Evolutionary conservation across 2,888 invertebrate species (phyloP).

Genomic region (Achlya flavicornis): DNA sequence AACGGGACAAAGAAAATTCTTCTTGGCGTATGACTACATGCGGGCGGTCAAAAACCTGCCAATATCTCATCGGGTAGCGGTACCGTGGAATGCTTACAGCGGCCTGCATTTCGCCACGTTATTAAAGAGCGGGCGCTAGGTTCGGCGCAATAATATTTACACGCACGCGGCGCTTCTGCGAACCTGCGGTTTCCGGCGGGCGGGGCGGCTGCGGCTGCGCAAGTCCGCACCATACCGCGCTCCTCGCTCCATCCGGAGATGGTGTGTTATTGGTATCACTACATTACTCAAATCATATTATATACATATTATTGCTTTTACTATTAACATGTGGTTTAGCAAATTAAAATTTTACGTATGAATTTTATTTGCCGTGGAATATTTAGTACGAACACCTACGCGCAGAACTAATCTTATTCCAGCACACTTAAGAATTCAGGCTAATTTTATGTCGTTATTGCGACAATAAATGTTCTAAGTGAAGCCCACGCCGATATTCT

Average conservation of each 20-base stretch:
- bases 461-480: conserved; percentile 8
- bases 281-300: conserved; percentile 37
- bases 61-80: conserved; percentile 59
- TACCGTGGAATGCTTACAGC: conserved; percentile 52
- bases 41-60: conserved; percentile 53
- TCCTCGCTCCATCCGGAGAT: conserved; percentile 40
- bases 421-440: conserved; percentile 6
- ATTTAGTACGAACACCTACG: not conserved
- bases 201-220: conserved; percentile 52
- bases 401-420: conserved; percentile 7
- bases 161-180: conserved; percentile 57
- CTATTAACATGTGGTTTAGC: conserved; percentile 20
- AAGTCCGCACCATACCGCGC: conserved; percentile 28
- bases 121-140: conserved; percentile 44
- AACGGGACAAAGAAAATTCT: conserved; percentile 55
- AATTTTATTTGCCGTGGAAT: conserved; percentile 3
- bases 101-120: conserved; percentile 47
- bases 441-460: conserved; percentile 8
- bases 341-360: not conserved
- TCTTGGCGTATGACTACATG: conserved; percentile 22
- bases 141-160: conserved; percentile 65
- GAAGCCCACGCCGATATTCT: conserved; percentile 8
- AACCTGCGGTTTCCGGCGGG: conserved; percentile 69
- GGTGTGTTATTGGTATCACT: conserved; percentile 7
- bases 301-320: conserved; percentile 39